Evolutionary conservation across 1,140 invertebrate species (phyloP), one percentile per base, ranked within the genome.

Genomic region (Phymorhynchus buccinoides): DNA sequence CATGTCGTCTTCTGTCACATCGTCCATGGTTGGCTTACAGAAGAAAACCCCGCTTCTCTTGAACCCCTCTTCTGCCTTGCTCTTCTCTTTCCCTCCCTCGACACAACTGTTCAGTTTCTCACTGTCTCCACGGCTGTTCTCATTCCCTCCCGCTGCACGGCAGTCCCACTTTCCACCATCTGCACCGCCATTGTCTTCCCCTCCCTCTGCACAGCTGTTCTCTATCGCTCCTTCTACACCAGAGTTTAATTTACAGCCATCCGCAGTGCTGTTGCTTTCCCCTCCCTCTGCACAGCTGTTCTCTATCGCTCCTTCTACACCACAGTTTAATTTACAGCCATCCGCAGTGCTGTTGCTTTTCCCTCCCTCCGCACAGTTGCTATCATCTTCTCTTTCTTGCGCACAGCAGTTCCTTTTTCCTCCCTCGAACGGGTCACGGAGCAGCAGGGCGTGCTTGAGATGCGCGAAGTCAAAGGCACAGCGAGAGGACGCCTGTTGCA

Each of bases 401-500:
- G 12, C 66, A 71, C 35, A 6, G 71, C 39, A n/a, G 39, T 44
- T 42, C 77, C 22, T 27, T 42, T 79, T 41, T 27, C 37, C 37
- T 75, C 22, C 14, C 73, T 14, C 6, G 39, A n/a, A 9, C 3
- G 30, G 41, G 62, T 14, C 6, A 1, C 22, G 41, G 18, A 75
- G 22, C 27, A n/a, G 27, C 1, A 81, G 52, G 18, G 44, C 48
- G 2, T 39, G n/a, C 39, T 73, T 73, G 7, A 87, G 32, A 37
- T 12, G 42, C 32, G 84, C 84, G 62, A 90, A 79, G 37, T 88
- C 81, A 73, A 87, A 90, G 39, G 88, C 89, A 87, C 87, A 89
- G 14, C 75, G 35, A 1, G 73, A 27, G 71, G 89, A 75, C 30
- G 89, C 85, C 39, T 81, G 66, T 37, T 88, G 83, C 22, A 92